These are phyloP conservation scores for Sciurus niger DNA, from an alignment of 2,113 vertebrate genomes.

Conservation along the genomic window DNA sequence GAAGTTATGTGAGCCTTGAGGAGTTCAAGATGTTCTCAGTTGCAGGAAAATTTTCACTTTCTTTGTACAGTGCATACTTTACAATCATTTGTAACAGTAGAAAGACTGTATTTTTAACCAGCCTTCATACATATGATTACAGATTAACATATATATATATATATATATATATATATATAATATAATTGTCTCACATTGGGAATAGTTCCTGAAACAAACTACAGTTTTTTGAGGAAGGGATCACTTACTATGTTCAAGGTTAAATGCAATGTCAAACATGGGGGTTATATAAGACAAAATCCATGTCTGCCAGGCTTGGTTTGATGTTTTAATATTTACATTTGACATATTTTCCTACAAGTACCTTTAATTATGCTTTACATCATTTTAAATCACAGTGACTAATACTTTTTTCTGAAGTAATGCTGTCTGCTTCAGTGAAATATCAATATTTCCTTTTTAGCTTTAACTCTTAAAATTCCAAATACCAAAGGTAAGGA, in stretches of 20 bases:
- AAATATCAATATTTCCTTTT: slow-evolving; percentile 59
- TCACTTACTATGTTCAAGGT: slow-evolving; percentile 50
- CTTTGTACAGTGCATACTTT: slow-evolving; percentile 56
- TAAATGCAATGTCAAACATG: slow-evolving; percentile 66
- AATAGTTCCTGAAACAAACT: slow-evolving; percentile 17
- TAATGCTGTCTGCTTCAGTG: background rate
- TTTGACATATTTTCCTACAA: slow-evolving; percentile 62
- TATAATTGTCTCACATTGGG: background rate
- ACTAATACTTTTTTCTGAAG: slow-evolving; percentile 55
- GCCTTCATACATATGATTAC: background rate
- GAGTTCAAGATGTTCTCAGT: slow-evolving; percentile 51
- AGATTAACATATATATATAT: slow-evolving; percentile 19
- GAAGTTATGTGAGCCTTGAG: slow-evolving; percentile 67
- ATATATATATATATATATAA: background rate
- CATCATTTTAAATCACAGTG: slow-evolving; percentile 63
- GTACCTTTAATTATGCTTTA: slow-evolving; percentile 61
- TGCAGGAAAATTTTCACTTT: slow-evolving; percentile 70
- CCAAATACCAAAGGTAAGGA: slow-evolving; percentile 59
- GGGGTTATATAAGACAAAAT: slow-evolving; percentile 16
- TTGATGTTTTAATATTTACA: slow-evolving; percentile 70
- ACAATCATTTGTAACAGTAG: slow-evolving; percentile 49
- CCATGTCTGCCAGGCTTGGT: background rate
- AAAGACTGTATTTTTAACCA: slow-evolving; percentile 42
- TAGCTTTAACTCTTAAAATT: slow-evolving; percentile 19
- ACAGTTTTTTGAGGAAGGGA: slow-evolving; percentile 36